Base-by-base conservation (phyloP, 2,113 vertebrate genomes). In the Phoenicopterus ruber region DNA sequence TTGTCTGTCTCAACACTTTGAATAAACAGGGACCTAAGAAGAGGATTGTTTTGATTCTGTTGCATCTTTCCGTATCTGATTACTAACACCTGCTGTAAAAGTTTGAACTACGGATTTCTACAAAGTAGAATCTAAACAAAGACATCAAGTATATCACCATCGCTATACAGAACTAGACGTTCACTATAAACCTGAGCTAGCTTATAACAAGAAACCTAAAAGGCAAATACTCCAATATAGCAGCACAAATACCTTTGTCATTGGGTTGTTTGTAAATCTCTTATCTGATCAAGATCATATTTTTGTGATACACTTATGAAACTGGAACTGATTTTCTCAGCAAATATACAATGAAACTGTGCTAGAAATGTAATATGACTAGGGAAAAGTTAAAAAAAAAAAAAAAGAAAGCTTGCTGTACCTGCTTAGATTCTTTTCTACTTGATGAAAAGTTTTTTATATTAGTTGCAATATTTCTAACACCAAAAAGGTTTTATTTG, bases 11-110 rank as follows among this genome's bases (percentile, higher is more conserved):
- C 85, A 87, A 89, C 25, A 67, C n/a, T 58, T 74, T 36, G 76
- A 70, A 95, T 86, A 97, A 97, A 94, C 80, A 94, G 15, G 38
- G 46, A 81, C 59, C 14, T 66, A 81, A 65, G 71, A 85, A 61
- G 52, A 80, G 31, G 36, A 62, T 9, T 88, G 71, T 77, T 95
- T 94, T 86, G 67, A 83, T 94, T 86, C 46, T 71, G 42, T 58
- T 86, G 86, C 82, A 95, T 86, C 55, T 50, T 88, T 86, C 36
- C 6, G 2, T 78, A 89, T 66, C 38, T 61, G 57, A 94, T 42
- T 80, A 72, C 31, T 90, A 95, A 66, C 94, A 97, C 66, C 84
- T 88, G 92, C 66, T 86, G 58, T 40, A 54, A 20, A 89, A 88
- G 67, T 54, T 20, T 86, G 58, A 92, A 61, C 25, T 52, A 59